phyloP scores from a whole-genome alignment of 2,113 vertebrate genomes.

The Ellobius talpinus region DNA sequence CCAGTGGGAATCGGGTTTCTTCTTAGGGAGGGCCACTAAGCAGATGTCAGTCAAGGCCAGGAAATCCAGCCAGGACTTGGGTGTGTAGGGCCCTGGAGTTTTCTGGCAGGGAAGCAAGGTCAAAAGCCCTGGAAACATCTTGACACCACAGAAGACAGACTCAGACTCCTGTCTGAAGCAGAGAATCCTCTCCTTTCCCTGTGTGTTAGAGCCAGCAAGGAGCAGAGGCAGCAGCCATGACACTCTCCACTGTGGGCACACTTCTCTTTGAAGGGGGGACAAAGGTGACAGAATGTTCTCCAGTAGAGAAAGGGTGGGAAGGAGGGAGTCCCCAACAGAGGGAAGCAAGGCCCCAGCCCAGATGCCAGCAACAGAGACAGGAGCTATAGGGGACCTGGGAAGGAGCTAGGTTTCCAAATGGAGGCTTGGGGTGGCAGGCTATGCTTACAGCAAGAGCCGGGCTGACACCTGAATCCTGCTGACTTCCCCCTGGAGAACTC shows the following conservation, averaged over 20 bases:
- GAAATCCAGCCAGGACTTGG: constrained; percentile 10
- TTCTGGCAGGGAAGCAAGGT: not conserved
- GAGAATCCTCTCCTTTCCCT: not conserved
- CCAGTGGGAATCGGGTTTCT: constrained; percentile 64
- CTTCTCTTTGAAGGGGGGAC: not conserved
- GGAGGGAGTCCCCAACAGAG: constrained; percentile 40
- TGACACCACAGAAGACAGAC: not conserved
- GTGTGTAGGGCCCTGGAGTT: not conserved
- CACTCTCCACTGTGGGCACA: not conserved
- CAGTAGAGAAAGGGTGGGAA: not conserved
- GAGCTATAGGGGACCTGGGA: constrained; percentile 39
- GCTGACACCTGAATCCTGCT: constrained; percentile 85
- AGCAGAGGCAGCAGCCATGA: not conserved
- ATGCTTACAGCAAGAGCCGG: constrained; percentile 65
- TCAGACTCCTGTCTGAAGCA: not conserved
- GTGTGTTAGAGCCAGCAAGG: not conserved
- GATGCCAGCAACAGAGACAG: constrained; percentile 70
- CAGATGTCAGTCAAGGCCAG: constrained; percentile 49
- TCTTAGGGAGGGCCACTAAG: not conserved
- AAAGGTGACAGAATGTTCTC: not conserved
- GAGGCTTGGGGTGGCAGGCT: constrained; percentile 73
- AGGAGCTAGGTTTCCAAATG: constrained; percentile 69
- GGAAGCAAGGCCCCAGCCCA: not conserved
- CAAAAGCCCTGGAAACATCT: not conserved
- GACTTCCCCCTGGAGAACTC: constrained; percentile 81